phyloP scores from a whole-genome alignment of 1,140 invertebrate genomes.

The Euglossa dilemma region DNA sequence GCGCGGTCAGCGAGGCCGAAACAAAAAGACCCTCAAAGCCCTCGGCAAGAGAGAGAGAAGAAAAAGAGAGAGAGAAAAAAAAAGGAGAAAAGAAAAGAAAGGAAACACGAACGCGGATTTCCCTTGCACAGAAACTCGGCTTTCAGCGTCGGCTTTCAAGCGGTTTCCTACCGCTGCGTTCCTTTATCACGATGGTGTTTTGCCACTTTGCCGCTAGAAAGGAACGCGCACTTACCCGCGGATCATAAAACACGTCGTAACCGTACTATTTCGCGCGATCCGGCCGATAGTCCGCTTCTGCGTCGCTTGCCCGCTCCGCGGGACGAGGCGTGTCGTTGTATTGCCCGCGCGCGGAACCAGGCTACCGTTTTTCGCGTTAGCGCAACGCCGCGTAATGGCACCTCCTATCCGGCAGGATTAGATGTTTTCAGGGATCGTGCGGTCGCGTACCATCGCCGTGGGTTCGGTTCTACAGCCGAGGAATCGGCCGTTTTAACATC shows the following conservation, averaged over 20 bases:
- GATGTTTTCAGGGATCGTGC: slow-evolving; percentile 19
- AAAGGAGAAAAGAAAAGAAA: slow-evolving; percentile 9
- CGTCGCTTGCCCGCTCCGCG: background rate
- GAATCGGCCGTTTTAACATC: background rate
- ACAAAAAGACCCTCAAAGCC: slow-evolving; percentile 27
- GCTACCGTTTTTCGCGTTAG: slow-evolving; percentile 44
- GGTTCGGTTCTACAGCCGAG: background rate
- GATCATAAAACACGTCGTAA: slow-evolving; percentile 72
- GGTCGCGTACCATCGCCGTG: background rate
- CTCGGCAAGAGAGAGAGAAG: too few species aligned
- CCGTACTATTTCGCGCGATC: slow-evolving; percentile 62
- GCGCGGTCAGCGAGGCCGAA: slow-evolving; percentile 32
- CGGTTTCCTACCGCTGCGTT: slow-evolving; percentile 53
- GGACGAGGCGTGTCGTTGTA: slow-evolving; percentile 37
- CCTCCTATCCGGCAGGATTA: background rate
- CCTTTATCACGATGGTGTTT: slow-evolving; percentile 72
- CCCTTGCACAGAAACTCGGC: slow-evolving; percentile 36
- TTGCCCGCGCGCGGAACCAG: background rate
- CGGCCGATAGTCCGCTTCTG: slow-evolving; percentile 21
- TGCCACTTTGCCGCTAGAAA: slow-evolving; percentile 70
- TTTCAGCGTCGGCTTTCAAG: slow-evolving; percentile 28
- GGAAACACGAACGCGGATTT: slow-evolving; percentile 56
- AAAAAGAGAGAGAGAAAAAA: background rate
- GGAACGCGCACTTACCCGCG: slow-evolving; percentile 65
- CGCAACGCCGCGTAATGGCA: background rate